Evolutionary conservation across 1,140 invertebrate species (phyloP).

Genomic region (Mercenaria mercenaria): DNA sequence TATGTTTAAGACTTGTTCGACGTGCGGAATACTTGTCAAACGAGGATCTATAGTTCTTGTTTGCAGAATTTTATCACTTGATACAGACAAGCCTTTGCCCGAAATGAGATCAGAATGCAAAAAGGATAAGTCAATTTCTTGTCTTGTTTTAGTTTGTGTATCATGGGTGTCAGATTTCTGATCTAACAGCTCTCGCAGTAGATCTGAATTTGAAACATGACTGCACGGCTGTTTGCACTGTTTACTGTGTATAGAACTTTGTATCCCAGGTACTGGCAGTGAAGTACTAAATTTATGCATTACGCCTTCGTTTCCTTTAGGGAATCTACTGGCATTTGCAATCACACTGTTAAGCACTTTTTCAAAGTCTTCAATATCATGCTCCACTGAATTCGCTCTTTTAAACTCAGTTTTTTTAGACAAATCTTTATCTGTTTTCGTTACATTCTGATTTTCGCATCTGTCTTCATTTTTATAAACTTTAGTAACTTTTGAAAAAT

Average conservation of each 20-base stretch:
- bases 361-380: conserved; percentile 55
- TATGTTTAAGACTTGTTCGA: background rate
- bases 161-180: conserved; percentile 22
- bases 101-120: conserved; percentile 24
- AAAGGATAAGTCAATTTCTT: conserved; percentile 53
- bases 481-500: background rate
- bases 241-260: background rate
- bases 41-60: conserved; percentile 51
- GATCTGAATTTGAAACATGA: conserved; percentile 29
- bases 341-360: conserved; percentile 44
- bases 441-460: background rate
- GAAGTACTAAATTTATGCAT: background rate
- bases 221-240: conserved; percentile 4
- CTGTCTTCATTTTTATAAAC: background rate
- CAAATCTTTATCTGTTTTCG: background rate
- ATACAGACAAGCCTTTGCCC: background rate
- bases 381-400: conserved; percentile 13
- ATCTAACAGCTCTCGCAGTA: conserved; percentile 39
- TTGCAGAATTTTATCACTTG: conserved; percentile 41
- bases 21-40: conserved; percentile 7
- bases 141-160: conserved; percentile 6
- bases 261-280: background rate
- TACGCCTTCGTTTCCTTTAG: background rate
- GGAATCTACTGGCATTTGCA: background rate
- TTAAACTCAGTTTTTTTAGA: background rate